Conservation (phyloP, 53 echinoderm and acorn worm genomes). For the Luidia sarsii region DNA sequence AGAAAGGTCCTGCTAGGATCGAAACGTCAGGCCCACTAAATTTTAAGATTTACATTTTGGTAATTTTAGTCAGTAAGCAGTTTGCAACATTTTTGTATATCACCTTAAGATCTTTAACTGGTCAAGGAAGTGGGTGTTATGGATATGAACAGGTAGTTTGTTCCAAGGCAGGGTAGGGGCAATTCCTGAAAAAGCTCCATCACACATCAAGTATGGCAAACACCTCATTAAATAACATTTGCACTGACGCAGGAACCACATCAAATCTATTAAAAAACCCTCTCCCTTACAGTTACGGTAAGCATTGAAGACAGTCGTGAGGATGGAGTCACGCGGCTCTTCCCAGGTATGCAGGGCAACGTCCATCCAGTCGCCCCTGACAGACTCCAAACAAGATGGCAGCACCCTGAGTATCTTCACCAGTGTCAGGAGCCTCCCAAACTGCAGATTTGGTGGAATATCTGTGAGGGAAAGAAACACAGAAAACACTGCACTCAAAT, state of each 20-base stretch:
- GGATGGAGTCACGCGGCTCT: constrained; percentile 57
- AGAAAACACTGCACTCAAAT: no score
- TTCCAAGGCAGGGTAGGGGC: no score
- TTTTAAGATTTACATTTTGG: no score
- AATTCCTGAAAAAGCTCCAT: no score
- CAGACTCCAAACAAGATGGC: constrained; percentile 55
- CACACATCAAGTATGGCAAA: no score
- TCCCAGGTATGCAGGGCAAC: constrained; percentile 56
- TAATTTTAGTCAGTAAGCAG: no score
- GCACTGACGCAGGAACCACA: not conserved
- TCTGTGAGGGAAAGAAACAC: constrained; percentile 51
- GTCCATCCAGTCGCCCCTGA: constrained; percentile 61
- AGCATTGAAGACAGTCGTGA: constrained; percentile 66
- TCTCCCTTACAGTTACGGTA: constrained; percentile 65
- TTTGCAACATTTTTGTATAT: no score
- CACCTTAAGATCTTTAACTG: no score
- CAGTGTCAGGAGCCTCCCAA: constrained; percentile 71
- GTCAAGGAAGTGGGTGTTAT: no score
- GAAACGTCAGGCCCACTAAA: no score
- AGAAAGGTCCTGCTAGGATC: no score
- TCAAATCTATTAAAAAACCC: not conserved
- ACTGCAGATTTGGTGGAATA: constrained; percentile 20
- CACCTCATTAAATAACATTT: not conserved
- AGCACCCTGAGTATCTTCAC: constrained; percentile 62
- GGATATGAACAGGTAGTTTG: no score